Conservation (phyloP, 2,113 vertebrate genomes). For the Chroicocephalus ridibundus region DNA sequence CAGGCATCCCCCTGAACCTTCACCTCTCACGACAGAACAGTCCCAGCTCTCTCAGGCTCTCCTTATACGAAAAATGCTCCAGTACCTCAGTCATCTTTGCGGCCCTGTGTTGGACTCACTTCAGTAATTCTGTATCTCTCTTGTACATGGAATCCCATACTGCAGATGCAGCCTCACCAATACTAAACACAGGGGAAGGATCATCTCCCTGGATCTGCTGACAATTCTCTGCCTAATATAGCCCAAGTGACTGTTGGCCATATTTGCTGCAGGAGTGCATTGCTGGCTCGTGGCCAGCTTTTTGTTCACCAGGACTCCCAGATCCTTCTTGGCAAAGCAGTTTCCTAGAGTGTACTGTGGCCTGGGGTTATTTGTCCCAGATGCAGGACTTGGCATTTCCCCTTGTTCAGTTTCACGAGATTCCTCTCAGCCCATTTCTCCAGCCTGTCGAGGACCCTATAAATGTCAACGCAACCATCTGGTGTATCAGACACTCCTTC, state of each 20-base stretch:
- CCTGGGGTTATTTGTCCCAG: background rate
- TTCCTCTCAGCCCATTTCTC: background rate
- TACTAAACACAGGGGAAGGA: background rate
- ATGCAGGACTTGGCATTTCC: background rate
- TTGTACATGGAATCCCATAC: too few species aligned
- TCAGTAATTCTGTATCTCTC: too few species aligned
- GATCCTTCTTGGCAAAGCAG: background rate
- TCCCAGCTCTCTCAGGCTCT: background rate
- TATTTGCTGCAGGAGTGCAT: background rate
- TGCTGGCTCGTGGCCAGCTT: background rate
- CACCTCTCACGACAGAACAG: background rate
- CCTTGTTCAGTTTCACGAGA: background rate
- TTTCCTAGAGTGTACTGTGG: background rate
- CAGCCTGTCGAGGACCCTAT: background rate
- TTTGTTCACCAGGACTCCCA: background rate
- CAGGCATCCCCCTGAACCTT: background rate
- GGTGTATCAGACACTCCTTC: background rate
- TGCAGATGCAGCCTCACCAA: background rate
- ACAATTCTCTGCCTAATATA: background rate
- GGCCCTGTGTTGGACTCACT: too few species aligned
- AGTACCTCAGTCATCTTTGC: too few species aligned
- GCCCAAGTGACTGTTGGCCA: background rate
- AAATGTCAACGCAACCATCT: background rate
- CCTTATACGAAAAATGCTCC: too few species aligned
- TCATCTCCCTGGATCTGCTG: too few species aligned